Base-by-base conservation (phyloP, 2,113 vertebrate genomes). In the Ranitomeya variabilis region DNA sequence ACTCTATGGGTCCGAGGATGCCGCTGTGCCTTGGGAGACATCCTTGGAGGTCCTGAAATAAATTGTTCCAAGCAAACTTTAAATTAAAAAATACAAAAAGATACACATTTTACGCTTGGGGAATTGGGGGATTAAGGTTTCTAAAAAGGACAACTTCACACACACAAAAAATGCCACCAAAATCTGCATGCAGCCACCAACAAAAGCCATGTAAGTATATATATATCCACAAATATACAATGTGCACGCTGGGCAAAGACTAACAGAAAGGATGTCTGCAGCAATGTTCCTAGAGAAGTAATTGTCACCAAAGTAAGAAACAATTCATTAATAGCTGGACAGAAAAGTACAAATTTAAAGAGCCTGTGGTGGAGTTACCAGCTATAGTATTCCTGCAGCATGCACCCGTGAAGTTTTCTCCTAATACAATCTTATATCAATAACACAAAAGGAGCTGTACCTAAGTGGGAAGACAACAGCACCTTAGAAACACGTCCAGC, bases 1-100 rank as follows among this genome's bases (percentile, higher is more conserved):
- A 96, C 95, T 95, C 98, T 95, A 94, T 99, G 98, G 91, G 96
- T 92, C 91, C 98, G 97, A 91, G 98, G 98, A 76, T 97, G 97
- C 87, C 98, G 94, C 94, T 99, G 98, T 90, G 98, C 97, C 94
- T 99, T 99, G 85, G 98, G 98, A 92, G 98, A 99, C 98, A 99
- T 99, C 95, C 98, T 96, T 84, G 97, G 98, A 92, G 98, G 98
- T 91, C 97, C 98, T 99, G 93, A 93, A 91, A 85, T 93, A 0
- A 52, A 88, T 19, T 2, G 15, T 45, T 51, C 2, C 2, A 64
- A 62, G 52, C 45, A 81, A 81, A 52, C n/a, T 26, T 83, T 1
- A 37, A 1, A 16, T 73, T 5, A 15, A 73, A 16, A 74, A 18
- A 7, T 45, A 2, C 26, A 37, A 37, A 10, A 73, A 12, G 6